Conservation (phyloP, 2,797 vertebrate species). For the Scarus forsteni region DNA sequence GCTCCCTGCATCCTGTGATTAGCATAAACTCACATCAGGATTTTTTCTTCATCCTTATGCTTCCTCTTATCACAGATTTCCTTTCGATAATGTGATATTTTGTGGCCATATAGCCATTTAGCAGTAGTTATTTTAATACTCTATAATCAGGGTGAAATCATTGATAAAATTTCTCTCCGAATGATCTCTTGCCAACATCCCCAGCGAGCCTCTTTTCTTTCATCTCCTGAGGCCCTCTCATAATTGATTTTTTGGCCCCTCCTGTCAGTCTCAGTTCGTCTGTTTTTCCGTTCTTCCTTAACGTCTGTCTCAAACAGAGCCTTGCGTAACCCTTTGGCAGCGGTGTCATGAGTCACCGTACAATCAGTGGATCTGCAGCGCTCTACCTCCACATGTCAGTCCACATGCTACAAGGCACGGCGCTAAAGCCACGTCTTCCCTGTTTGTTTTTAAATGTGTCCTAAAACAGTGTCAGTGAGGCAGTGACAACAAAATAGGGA, state of each 20-base stretch:
- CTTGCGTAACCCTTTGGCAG: constrained; percentile 64
- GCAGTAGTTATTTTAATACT: background rate
- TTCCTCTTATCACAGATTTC: too few relatives aligned
- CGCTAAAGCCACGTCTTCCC: constrained; percentile 5
- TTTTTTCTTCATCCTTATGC: too few relatives aligned
- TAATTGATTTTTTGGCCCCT: constrained; percentile 3
- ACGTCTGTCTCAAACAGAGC: constrained; percentile 42
- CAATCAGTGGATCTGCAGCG: constrained; percentile 33
- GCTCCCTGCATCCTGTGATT: too few relatives aligned
- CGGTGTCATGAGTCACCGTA: constrained; percentile 39
- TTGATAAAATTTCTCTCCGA: background rate
- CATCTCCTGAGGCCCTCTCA: background rate
- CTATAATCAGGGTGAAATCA: background rate
- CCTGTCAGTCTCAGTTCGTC: constrained; percentile 19
- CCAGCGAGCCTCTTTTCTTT: background rate
- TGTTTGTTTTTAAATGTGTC: constrained; percentile 1
- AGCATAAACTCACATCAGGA: too few relatives aligned
- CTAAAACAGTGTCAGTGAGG: constrained; percentile 30
- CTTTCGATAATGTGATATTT: too few relatives aligned
- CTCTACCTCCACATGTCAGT: constrained; percentile 25
- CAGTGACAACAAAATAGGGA: constrained; percentile 3
- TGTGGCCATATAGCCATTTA: too few relatives aligned
- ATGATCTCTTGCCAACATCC: background rate
- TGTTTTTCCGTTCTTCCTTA: constrained; percentile 26
- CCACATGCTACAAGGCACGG: constrained; percentile 17